Base-by-base conservation (phyloP, 2,113 vertebrate genomes). In the Eonycteris spelaea region DNA sequence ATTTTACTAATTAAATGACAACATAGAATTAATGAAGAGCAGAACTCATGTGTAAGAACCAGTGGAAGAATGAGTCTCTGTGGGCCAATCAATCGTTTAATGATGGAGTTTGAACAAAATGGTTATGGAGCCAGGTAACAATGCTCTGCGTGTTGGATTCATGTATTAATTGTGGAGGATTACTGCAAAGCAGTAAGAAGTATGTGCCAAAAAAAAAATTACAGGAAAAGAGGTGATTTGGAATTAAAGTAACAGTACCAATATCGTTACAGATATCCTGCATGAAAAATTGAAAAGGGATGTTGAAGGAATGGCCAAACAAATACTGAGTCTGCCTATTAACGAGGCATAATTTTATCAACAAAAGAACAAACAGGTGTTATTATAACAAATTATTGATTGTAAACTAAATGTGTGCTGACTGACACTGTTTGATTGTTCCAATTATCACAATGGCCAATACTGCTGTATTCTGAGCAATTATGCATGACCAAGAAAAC, bases 301-400 rank as follows among this genome's bases (percentile, higher is more conserved):
- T 79, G n/a, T 65, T 61, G 30, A n/a, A 83, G 15, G 43, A n/a
- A 28, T 77, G 12, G n/a, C 53, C n/a, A 96, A 80, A 35, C 7
- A 59, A 78, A 73, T 86, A 59, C 6, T 2, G 1, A 89, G 16
- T 59, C 24, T 94, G n/a, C 33, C 43, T 65, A 65, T 92, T 90
- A 83, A 90, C 86, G 22, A 71, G 57, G n/a, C 7, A 68, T 68
- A 40, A 71, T 90, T 94, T 94, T 86, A 71, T 53, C 19, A 92
- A 74, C 6, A n/a, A 73, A 74, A 91, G 57, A 95, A 61, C 9
- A 92, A 86, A 97, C 19, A 73, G 61, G 51, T 61, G n/a, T 93
- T 94, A 63, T n/a, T 90, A 16, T 57, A 80, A 53, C 35, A 40
- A 40, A 55, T 77, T 82, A 63, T 86, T 84, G 38, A 79, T 71